Percentiles rank a stretch among this genome's conserved stretches.
These are phyloP conservation scores for Aythya baeri DNA, from an alignment of 2,113 vertebrate genomes.

Conservation along the genomic window DNA sequence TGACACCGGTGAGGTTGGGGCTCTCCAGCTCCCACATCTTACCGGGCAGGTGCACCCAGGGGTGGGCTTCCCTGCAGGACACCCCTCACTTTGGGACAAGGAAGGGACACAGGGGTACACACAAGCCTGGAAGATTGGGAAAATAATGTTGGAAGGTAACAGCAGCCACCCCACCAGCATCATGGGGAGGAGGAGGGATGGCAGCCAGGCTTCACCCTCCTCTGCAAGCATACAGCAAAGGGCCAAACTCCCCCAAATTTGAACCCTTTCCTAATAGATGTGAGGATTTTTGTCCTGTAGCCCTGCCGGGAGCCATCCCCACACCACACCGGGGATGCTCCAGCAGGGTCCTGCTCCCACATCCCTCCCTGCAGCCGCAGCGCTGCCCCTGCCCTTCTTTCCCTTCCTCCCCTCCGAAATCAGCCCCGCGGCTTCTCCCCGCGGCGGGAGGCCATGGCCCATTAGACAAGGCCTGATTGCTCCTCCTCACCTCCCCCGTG, in stretches of 20 bases:
- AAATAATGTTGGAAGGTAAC: accelerated
- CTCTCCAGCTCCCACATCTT: neutral
- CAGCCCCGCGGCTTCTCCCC: constrained; percentile 27
- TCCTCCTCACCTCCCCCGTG: constrained; percentile 67
- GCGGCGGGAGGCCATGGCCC: constrained; percentile 54
- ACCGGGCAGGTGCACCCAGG: accelerated
- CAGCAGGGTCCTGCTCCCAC: neutral
- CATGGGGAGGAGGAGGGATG: accelerated
- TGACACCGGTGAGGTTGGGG: neutral
- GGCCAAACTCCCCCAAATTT: neutral
- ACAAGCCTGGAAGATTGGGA: accelerated
- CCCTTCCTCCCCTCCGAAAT: neutral
- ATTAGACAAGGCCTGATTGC: constrained; percentile 70
- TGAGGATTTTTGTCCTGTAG: neutral
- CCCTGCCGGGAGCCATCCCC: accelerated
- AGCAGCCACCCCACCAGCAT: neutral
- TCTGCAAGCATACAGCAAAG: neutral
- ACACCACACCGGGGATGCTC: neutral
- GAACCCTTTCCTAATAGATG: accelerated
- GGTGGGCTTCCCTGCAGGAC: neutral
- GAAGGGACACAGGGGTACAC: neutral
- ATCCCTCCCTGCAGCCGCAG: neutral
- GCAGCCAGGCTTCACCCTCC: accelerated
- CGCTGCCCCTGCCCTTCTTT: neutral
- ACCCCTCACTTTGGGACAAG: accelerated